Evolutionary conservation across 2,797 vertebrate genomes (phyloP), one percentile per base, ranked within the genome.

Genomic region (Syngnathus rostellatus): DNA sequence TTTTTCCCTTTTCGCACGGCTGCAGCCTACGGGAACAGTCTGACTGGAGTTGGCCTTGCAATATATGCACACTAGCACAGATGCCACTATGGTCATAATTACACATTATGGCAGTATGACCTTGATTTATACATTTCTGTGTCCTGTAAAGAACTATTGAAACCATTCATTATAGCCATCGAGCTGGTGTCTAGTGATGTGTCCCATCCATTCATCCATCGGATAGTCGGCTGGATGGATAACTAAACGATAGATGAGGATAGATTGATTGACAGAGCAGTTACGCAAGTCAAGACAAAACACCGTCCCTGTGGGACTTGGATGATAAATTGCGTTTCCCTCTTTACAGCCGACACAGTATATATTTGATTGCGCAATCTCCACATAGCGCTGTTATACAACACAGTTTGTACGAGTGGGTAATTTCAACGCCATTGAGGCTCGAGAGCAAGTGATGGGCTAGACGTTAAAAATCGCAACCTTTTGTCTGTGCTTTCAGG

Each of bases 11-110:
- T 38, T 8, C 40, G 25, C 60, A 6, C 21, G 21, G 12, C 60
- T 62, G 65, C 64, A 64, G 78, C 87, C 85, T 77, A 89, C 83
- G 65, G 81, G 79, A 83, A 82, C 84, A 83, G 74, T 72, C 76
- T 79, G 78, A 76, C 75, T 78, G 65, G 74, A 78, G 76, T 68
- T 69, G 58, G 50, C n/a, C 48, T 72, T 63, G 68, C 70, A 59
- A 74, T 74, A 78, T 76, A 70, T 41, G 68, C 76, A 77, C 57
- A 59, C 25, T 6, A 12, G 25, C 54, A 7, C 54, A 57, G 14
- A 57, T 51, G 50, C 8, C 50, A 51, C 50, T n/a, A 21, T 3
- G 48, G 8, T n/a, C 7, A 51, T n/a, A 21, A 21, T 9, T 10
- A 51, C 8, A 51, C 19, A n/a, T 14, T 21, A 21, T 50, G 2